These are phyloP conservation scores for pig (Sus scrofa) DNA, from an alignment of 2,113 vertebrate genomes.

Conservation along the genomic window T2T-Sscrofa CM000829.6:70071501-70072000, in stretches of 20 bases:
- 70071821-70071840: neutral
- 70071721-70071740: constrained; percentile 48
- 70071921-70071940: neutral
- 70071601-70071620: neutral
- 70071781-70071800: constrained; percentile 51
- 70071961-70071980: constrained; percentile 5
- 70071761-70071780: constrained; percentile 20
- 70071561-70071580: constrained; percentile 11
- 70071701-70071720: constrained; percentile 56
- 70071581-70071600: constrained; percentile 6
- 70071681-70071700: constrained; percentile 67
- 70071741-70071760: constrained; percentile 70
- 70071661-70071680: constrained; percentile 54
- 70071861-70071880: constrained; percentile 29
- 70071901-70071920: neutral
- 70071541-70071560: constrained; percentile 19
- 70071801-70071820: constrained; percentile 5
- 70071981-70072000: neutral
- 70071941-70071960: constrained; percentile 2
- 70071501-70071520: neutral
- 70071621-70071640: constrained; percentile 54
- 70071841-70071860: constrained; percentile 27
- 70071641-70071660: constrained; percentile 56
- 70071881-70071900: constrained; percentile 24
- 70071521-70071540: neutral